phyloP scores from a whole-genome alignment of 2,888 invertebrate species.

The Neoitamus cyanurus region DNA sequence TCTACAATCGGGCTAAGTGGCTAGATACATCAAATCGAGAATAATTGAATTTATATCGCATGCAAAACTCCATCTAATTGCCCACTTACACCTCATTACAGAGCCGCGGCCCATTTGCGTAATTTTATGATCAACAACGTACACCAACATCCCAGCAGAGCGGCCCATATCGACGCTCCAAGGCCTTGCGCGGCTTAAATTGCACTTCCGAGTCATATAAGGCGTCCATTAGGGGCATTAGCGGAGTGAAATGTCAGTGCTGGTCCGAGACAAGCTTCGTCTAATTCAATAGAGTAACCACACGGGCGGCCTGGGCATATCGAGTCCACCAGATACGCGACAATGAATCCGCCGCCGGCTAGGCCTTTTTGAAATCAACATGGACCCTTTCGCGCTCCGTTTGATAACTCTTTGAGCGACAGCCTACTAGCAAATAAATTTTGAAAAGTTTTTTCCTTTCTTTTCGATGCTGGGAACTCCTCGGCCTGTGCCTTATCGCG shows the following conservation, averaged over 20 bases:
- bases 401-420: conserved; percentile 24
- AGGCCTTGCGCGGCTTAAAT: conserved; percentile 24
- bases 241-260: conserved; percentile 4
- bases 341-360: neutral
- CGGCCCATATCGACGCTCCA: neutral
- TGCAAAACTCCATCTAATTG: conserved; percentile 30
- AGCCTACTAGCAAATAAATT: conserved; percentile 1
- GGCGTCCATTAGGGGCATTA: conserved; percentile 32
- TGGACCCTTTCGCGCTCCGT: neutral
- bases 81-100: conserved; percentile 40
- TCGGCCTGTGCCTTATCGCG: neutral
- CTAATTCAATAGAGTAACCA: conserved; percentile 19
- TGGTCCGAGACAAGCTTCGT: conserved; percentile 19
- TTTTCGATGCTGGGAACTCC: neutral
- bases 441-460: neutral
- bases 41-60: conserved; percentile 28
- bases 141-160: neutral
- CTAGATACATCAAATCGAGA: conserved; percentile 6
- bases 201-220: conserved; percentile 44
- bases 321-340: neutral
- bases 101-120: conserved; percentile 16
- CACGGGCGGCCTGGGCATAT: neutral
- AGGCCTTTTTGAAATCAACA: neutral
- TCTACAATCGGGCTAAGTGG: neutral
- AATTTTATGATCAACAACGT: conserved; percentile 33